Percentiles rank a stretch among this genome's conserved stretches.
These are phyloP conservation scores for Daboia siamensis DNA, from an alignment of 2,113 vertebrate genomes.

Conservation along the genomic window DNA sequence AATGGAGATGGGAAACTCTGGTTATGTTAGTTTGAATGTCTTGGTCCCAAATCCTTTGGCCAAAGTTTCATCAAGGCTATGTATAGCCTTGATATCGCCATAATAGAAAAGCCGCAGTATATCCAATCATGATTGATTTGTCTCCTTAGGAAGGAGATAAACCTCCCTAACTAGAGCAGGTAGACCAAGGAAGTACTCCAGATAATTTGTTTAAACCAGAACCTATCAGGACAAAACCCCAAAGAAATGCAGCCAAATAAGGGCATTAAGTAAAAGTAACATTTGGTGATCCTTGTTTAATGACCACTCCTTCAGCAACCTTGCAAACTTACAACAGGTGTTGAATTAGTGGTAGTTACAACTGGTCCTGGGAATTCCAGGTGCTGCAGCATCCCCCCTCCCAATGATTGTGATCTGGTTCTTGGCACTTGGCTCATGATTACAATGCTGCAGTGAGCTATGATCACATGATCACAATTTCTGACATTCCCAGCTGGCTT, in stretches of 20 bases:
- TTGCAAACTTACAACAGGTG: background rate
- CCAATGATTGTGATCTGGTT: background rate
- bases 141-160: background rate
- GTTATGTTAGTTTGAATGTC: background rate
- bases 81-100: background rate
- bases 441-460: background rate
- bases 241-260: background rate
- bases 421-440: background rate
- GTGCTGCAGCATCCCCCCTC: background rate
- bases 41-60: background rate
- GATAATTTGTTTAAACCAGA: background rate
- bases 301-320: background rate
- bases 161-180: background rate
- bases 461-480: background rate
- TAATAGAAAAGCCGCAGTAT: background rate
- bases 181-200: background rate
- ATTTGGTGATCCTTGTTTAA: background rate
- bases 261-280: background rate
- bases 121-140: background rate
- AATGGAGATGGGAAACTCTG: background rate
- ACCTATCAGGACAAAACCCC: background rate
- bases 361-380: background rate
- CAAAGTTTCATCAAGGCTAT: background rate
- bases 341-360: background rate
- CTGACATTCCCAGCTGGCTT: background rate